These are phyloP conservation scores for Hirtodrosophila confusa DNA, from an alignment of 2,888 invertebrate genomes.

Conservation along the genomic window DNA sequence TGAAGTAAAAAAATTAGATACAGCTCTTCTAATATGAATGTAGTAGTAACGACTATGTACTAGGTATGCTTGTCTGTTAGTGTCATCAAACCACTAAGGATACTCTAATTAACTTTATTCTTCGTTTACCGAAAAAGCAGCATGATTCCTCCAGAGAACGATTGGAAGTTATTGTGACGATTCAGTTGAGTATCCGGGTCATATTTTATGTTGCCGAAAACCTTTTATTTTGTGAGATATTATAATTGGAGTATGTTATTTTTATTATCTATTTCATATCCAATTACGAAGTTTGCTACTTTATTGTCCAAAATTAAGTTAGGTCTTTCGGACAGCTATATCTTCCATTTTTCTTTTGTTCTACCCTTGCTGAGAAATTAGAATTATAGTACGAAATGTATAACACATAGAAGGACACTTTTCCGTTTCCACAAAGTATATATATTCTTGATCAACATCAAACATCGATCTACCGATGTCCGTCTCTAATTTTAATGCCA, in stretches of 20 bases:
- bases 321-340: background rate
- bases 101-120: conserved; percentile 36
- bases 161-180: conserved; percentile 98
- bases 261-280: conserved; percentile 23
- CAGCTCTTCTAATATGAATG: conserved; percentile 42
- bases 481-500: too few species aligned
- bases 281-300: conserved; percentile 15
- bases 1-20: conserved; percentile 29
- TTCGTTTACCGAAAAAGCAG: conserved; percentile 94
- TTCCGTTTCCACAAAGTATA: too few species aligned
- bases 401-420: too few species aligned
- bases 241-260: conserved; percentile 48
- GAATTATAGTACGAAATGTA: too few species aligned
- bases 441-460: too few species aligned
- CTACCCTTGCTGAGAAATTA: background rate
- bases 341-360: conserved; percentile 4
- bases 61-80: conserved; percentile 45
- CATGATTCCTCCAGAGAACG: conserved; percentile 95
- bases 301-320: conserved; percentile 7
- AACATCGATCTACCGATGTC: too few species aligned
- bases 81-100: conserved; percentile 48
- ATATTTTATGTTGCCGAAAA: conserved; percentile 96
- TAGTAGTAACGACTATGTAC: conserved; percentile 16
- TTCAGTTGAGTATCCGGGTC: conserved; percentile 93
- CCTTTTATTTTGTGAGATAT: conserved; percentile 86